A percentile compares a stretch with the other conserved stretches of the same genome.
Conservation (phyloP, 1,140 invertebrate species). For the Aphelinus atriplicis region DNA sequence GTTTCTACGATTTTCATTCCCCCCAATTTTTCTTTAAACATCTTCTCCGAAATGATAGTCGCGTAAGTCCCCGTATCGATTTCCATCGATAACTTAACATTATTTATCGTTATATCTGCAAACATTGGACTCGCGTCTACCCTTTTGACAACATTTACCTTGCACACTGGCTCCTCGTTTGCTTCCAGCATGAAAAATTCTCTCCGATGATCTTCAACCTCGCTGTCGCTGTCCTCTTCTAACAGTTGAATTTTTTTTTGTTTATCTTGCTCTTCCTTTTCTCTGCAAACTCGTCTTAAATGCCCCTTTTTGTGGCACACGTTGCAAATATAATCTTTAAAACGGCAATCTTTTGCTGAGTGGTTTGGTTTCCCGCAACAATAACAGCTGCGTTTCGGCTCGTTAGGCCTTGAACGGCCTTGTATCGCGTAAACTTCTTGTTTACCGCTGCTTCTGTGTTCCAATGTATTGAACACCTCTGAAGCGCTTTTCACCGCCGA, state of each 20-base stretch:
- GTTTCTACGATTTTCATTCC: constrained; percentile 6
- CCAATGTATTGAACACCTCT: neutral
- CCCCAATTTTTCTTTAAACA: constrained; percentile 5
- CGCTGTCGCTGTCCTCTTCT: too few relatives aligned
- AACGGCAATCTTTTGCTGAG: too few relatives aligned
- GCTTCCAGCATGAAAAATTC: neutral
- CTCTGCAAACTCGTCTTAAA: too few relatives aligned
- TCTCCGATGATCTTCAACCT: too few relatives aligned
- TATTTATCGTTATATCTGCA: constrained; percentile 1
- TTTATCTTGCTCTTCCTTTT: neutral
- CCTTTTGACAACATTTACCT: too few relatives aligned
- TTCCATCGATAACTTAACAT: neutral
- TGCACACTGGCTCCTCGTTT: neutral
- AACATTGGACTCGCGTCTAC: neutral
- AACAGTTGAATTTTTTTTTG: too few relatives aligned
- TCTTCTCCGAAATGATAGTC: constrained; percentile 12
- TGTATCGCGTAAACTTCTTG: too few relatives aligned
- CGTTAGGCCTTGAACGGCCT: too few relatives aligned
- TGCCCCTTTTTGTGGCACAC: too few relatives aligned
- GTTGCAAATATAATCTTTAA: too few relatives aligned
- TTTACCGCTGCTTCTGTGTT: neutral
- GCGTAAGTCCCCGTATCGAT: constrained; percentile 24
- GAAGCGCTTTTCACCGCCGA: neutral
- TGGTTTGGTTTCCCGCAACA: too few relatives aligned
- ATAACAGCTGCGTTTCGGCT: neutral